Evolutionary conservation across 1,140 invertebrate genomes (phyloP), one percentile per base, ranked within the genome.

Genomic region (Orussus abietinus): DNA sequence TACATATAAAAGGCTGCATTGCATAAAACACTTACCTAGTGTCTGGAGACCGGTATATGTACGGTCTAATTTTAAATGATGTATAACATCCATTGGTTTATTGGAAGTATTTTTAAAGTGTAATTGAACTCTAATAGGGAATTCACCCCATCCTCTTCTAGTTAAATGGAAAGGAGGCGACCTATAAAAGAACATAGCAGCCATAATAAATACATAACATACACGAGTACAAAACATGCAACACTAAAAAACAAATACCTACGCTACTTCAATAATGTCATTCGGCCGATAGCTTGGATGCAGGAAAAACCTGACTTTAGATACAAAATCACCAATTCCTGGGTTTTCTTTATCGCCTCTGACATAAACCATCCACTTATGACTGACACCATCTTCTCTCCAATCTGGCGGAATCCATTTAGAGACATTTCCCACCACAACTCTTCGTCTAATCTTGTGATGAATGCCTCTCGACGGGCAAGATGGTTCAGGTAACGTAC

Each of bases 281-380:
- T 92, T 85, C n/a, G 91, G 91, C 37, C 82, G 80, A 69, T 92
- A 94, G 29, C 86, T 90, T 17, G 86, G 83, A 74, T 95, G 89
- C 14, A 95, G 70, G 49, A 85, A 82, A 54, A 92, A 92, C 42
- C 82, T 76, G 37, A 91, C 84, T 75, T 86, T 88, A 15, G 80
- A 77, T 0, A 91, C 72, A 62, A 83, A 80, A 35, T 79, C 68
- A 13, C 79, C 72, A 41, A 90, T 75, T 34, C 82, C 75, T 3
- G 78, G 76, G 32, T 72, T 68, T 11, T 81, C 74, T 49, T 77
- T 79, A 32, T 80, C 74, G 0, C 82, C 84, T 48, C 85, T 74
- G 4, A 93, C 81, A 71, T 93, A 94, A 33, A 93, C 79, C 69
- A 91, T 83, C 91, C 91, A 94, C 59, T 91, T 92, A 64, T 94